These are phyloP conservation scores for Drosophila recens DNA, from an alignment of 2,888 invertebrate genomes.

Conservation along the genomic window DNA sequence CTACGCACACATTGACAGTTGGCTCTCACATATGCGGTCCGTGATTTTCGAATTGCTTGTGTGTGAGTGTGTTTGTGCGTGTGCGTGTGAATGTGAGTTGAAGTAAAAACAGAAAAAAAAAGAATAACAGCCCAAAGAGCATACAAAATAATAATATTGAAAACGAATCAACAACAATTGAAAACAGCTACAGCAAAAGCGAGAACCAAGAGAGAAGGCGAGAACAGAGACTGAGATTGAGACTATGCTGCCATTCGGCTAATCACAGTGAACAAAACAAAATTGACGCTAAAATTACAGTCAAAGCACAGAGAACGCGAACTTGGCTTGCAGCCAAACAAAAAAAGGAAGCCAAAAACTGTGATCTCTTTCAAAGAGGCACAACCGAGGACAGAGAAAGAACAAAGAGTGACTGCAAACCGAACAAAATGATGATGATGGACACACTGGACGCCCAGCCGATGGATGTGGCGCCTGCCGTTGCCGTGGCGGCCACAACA, in stretches of 20 bases:
- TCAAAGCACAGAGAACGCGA: slow-evolving; percentile 47
- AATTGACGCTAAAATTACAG: slow-evolving; percentile 67
- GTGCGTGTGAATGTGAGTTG: slow-evolving; percentile 61
- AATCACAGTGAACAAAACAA: slow-evolving; percentile 74
- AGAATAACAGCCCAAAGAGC: slow-evolving; percentile 62
- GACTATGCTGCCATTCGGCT: slow-evolving; percentile 65
- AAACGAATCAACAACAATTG: slow-evolving; percentile 73
- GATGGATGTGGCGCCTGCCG: slow-evolving; percentile 71
- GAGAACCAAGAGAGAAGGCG: slow-evolving; percentile 1
- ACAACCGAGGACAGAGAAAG: slow-evolving; percentile 13
- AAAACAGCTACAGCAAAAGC: slow-evolving; percentile 18
- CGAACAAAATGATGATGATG: slow-evolving; percentile 83
- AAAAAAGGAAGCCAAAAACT: slow-evolving; percentile 40
- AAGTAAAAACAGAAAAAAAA: slow-evolving; percentile 42
- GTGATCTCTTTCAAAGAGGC: slow-evolving; percentile 48
- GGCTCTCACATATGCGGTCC: slow-evolving; percentile 62
- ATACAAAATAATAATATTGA: slow-evolving; percentile 80
- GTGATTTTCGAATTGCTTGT: slow-evolving; percentile 49
- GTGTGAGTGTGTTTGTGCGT: slow-evolving; percentile 35
- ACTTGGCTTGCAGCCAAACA: slow-evolving; percentile 71
- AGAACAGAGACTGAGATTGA: slow-evolving; percentile 45
- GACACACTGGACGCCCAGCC: slow-evolving; percentile 78
- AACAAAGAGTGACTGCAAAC: slow-evolving; percentile 18
- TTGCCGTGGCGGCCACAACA: slow-evolving; percentile 75
- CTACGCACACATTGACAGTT: slow-evolving; percentile 60